phyloP scores from a whole-genome alignment of 2,113 vertebrate species.

The Anhinga rufa region DNA sequence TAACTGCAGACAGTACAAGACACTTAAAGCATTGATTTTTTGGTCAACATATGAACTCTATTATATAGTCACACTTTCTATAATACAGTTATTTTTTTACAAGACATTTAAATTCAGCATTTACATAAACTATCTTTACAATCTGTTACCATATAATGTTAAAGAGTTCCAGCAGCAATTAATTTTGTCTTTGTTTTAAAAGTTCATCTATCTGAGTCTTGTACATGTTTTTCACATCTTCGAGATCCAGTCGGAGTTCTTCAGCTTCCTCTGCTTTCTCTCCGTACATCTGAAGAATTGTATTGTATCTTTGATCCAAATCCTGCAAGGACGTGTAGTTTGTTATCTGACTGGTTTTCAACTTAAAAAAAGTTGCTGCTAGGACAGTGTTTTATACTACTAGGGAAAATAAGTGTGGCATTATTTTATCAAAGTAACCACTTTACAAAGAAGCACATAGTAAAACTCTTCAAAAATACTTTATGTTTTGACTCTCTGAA shows the following conservation, averaged over 20 bases:
- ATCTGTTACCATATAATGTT: not conserved
- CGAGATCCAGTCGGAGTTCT: constrained; percentile 91
- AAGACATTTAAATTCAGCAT: constrained; percentile 56
- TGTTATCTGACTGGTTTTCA: not conserved
- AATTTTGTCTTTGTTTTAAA: constrained; percentile 79
- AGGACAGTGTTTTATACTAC: not conserved
- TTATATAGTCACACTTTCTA: constrained; percentile 66
- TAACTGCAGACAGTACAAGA: constrained; percentile 68
- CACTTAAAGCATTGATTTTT: constrained; percentile 60
- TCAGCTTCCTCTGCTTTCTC: constrained; percentile 98
- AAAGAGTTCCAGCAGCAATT: constrained; percentile 32
- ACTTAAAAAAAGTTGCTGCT: not conserved
- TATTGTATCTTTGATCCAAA: constrained; percentile 97
- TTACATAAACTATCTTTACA: constrained; percentile 65
- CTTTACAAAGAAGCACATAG: not conserved
- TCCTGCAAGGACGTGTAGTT: constrained; percentile 75
- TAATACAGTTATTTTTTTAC: constrained; percentile 66
- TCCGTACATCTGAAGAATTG: constrained; percentile 98
- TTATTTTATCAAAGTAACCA: not conserved
- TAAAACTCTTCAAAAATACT: not conserved
- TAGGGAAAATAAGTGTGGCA: not conserved
- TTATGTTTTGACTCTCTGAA: not conserved
- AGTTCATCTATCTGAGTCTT: constrained; percentile 98
- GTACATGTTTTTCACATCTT: constrained; percentile 99
- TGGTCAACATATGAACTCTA: constrained; percentile 51